phyloP scores from a whole-genome alignment of 2,888 invertebrate genomes.

The Nomada goodeniana region DNA sequence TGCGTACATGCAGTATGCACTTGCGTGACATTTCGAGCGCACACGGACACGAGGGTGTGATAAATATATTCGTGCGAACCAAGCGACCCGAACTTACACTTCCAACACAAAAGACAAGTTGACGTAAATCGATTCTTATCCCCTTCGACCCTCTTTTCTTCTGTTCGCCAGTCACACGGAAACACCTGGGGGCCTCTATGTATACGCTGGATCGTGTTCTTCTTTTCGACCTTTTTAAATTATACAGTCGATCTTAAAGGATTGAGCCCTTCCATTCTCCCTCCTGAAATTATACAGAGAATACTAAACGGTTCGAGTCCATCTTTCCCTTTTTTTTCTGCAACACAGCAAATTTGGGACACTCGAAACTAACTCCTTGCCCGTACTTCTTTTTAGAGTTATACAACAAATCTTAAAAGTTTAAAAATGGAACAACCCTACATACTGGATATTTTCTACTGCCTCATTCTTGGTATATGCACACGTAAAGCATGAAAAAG shows the following conservation, averaged over 20 bases:
- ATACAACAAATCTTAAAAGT: neutral
- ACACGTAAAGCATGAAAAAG: neutral
- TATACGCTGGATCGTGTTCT: neutral
- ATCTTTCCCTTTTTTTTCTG: too few relatives aligned
- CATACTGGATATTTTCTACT: neutral
- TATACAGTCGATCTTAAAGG: neutral
- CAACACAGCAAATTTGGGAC: too few relatives aligned
- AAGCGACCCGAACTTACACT: conserved; percentile 53
- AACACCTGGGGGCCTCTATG: conserved; percentile 3
- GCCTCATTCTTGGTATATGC: too few relatives aligned
- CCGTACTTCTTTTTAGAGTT: neutral
- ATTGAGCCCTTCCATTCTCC: neutral
- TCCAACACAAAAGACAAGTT: conserved; percentile 48
- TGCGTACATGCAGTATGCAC: conserved; percentile 8
- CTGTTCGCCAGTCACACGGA: neutral
- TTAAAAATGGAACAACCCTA: neutral
- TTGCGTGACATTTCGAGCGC: conserved; percentile 52
- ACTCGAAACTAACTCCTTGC: too few relatives aligned
- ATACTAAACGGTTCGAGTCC: neutral
- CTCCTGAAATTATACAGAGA: too few relatives aligned
- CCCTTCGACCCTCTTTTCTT: conserved; percentile 16
- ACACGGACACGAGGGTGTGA: conserved; percentile 22
- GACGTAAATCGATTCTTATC: conserved; percentile 48
- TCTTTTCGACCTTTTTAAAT: neutral
- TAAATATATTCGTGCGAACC: conserved; percentile 49